These are phyloP conservation scores for Cochlearius cochlearius DNA, from an alignment of 2,113 vertebrate genomes.

Conservation along the genomic window DNA sequence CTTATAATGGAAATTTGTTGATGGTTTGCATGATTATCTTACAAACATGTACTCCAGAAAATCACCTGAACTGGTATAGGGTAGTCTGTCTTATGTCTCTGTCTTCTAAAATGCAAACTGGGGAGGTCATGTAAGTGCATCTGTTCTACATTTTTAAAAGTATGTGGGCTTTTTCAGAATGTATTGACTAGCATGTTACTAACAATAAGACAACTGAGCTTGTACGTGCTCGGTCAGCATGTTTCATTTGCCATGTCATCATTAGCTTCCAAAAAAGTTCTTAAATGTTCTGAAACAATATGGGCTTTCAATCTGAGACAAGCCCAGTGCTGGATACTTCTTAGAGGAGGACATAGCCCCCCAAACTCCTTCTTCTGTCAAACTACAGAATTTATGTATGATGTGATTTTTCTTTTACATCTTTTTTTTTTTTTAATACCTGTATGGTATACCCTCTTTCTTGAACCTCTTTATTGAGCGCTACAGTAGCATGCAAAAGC, in stretches of 20 bases:
- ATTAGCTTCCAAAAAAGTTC: neutral
- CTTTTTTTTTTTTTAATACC: neutral
- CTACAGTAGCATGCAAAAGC: neutral
- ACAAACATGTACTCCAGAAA: neutral
- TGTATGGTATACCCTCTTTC: neutral
- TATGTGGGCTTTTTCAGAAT: neutral
- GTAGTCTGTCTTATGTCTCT: neutral
- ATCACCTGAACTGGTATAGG: neutral
- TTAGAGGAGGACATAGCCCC: neutral
- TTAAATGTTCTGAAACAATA: neutral
- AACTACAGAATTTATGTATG: neutral
- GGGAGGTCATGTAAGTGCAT: neutral
- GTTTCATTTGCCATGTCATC: neutral
- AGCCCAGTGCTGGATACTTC: neutral
- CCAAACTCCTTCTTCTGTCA: neutral
- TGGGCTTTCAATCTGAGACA: neutral
- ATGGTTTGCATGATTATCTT: conserved; percentile 11
- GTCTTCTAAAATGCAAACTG: neutral
- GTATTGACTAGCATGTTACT: neutral
- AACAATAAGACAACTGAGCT: neutral
- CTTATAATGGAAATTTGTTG: neutral
- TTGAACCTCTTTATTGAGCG: neutral
- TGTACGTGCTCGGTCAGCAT: neutral
- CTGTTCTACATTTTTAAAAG: neutral
- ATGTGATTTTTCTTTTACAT: neutral